Conservation (phyloP, 2,888 invertebrate species). For the Escarpia spicata region DNA sequence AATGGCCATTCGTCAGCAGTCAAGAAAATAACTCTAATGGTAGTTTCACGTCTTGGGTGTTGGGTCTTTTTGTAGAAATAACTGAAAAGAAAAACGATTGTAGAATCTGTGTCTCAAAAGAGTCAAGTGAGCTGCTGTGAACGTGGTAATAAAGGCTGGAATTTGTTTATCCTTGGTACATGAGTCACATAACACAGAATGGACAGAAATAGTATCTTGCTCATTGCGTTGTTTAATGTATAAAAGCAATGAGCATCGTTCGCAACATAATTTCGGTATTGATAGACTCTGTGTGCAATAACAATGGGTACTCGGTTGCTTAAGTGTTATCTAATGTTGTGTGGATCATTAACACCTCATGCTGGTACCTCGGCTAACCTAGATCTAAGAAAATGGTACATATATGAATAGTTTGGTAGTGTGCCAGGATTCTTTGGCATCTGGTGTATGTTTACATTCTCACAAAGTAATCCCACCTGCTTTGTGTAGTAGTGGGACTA, state of each 20-base stretch:
- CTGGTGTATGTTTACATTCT: neutral
- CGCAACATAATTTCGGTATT: too few relatives aligned
- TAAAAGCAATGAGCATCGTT: too few relatives aligned
- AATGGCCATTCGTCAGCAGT: neutral
- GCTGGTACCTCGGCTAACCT: neutral
- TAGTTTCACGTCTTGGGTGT: neutral
- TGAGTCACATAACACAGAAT: neutral
- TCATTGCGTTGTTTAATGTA: neutral
- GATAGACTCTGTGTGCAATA: too few relatives aligned
- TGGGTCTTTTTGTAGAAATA: neutral
- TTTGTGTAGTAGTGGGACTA: too few relatives aligned
- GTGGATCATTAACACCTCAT: neutral
- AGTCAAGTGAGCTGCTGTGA: too few relatives aligned
- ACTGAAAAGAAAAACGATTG: neutral
- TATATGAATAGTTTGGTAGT: neutral
- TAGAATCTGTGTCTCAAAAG: neutral
- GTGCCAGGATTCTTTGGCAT: neutral
- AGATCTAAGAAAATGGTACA: neutral
- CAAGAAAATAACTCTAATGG: neutral
- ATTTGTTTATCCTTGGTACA: neutral
- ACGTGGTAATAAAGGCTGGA: neutral
- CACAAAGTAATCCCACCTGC: neutral
- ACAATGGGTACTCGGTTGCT: neutral
- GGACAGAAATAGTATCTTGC: neutral
- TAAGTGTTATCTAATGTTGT: neutral